These are phyloP conservation scores for Psilopogon haemacephalus DNA, from an alignment of 2,113 vertebrate species.

Conservation along the genomic window DNA sequence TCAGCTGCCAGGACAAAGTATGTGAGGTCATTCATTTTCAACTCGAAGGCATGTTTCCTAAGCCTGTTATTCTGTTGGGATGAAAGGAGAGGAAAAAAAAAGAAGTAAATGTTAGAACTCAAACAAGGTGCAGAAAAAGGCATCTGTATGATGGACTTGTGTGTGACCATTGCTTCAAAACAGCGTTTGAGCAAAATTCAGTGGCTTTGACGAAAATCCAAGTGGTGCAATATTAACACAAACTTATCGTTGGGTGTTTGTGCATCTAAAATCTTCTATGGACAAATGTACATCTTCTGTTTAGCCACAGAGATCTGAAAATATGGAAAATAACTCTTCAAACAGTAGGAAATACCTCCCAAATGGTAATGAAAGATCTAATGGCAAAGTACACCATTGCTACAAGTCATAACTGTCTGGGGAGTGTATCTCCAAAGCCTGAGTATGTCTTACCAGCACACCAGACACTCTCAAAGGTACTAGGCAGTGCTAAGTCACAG, in stretches of 20 bases:
- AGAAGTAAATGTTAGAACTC: neutral
- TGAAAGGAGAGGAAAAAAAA: constrained; percentile 9
- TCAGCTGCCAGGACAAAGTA: constrained; percentile 98
- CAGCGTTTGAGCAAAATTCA: neutral
- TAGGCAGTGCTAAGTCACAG: neutral
- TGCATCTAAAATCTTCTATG: neutral
- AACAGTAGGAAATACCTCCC: neutral
- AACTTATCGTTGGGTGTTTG: neutral
- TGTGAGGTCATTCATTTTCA: constrained; percentile 99
- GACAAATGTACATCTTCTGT: neutral
- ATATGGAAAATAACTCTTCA: neutral
- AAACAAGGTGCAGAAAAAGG: neutral
- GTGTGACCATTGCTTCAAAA: neutral
- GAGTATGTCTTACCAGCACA: neutral
- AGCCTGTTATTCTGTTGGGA: constrained; percentile 85
- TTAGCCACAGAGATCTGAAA: neutral
- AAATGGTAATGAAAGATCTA: neutral
- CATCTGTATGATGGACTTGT: neutral
- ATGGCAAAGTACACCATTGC: neutral
- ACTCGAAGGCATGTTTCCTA: constrained; percentile 94
- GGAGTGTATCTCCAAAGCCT: neutral
- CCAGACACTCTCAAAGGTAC: neutral
- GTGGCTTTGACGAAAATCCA: neutral
- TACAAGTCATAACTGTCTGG: neutral
- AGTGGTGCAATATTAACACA: accelerated